Percentiles rank a stretch among this genome's conserved stretches.
Evolutionary conservation across 2,113 vertebrate genomes (phyloP).

Genomic region (Tonatia bakeri): DNA sequence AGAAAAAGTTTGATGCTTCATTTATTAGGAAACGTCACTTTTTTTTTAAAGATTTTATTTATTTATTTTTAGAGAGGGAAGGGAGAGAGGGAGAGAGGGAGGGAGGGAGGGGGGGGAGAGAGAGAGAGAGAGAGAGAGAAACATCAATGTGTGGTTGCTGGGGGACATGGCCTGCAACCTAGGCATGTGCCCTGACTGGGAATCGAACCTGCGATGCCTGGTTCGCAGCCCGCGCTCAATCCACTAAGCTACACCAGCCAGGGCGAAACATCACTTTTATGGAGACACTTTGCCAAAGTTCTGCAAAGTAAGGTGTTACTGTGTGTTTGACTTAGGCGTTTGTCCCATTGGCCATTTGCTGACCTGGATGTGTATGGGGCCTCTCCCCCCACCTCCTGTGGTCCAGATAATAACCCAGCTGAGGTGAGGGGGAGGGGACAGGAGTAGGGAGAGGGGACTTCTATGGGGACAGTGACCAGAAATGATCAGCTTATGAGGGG

Average conservation of each 20-base stretch:
- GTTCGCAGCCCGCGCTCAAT: too few relatives aligned
- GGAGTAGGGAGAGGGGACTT: neutral
- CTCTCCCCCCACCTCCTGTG: neutral
- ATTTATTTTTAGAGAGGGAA: too few relatives aligned
- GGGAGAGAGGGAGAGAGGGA: too few relatives aligned
- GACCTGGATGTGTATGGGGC: neutral
- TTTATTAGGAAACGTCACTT: neutral
- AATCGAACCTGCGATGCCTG: too few relatives aligned
- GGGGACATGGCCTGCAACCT: too few relatives aligned
- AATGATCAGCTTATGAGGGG: neutral
- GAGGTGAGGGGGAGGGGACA: neutral
- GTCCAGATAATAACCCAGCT: neutral
- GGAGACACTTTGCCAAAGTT: neutral
- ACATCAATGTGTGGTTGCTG: too few relatives aligned
- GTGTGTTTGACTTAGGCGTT: neutral
- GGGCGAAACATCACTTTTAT: neutral
- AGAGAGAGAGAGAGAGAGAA: too few relatives aligned
- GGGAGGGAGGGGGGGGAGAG: too few relatives aligned
- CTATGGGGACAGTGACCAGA: neutral
- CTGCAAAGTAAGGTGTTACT: neutral
- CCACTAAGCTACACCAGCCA: too few relatives aligned
- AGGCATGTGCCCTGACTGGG: too few relatives aligned
- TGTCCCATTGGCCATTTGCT: neutral
- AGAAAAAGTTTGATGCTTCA: neutral
- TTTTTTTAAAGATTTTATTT: too few relatives aligned